Conservation (phyloP, 2,113 vertebrate species). For the Paraplagusia blochii region DNA sequence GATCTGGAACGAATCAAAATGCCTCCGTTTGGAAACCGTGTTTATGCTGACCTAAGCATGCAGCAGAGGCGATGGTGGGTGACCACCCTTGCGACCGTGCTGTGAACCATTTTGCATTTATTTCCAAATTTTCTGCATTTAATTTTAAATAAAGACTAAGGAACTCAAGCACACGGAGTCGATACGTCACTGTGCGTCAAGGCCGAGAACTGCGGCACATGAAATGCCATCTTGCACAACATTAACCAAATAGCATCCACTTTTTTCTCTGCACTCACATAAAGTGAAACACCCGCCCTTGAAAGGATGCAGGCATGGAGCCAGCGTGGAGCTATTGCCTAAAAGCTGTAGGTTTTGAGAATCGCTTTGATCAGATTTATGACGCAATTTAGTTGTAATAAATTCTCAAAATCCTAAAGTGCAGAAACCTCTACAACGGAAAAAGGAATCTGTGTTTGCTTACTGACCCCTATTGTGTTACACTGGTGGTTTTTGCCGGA, state of each 20-base stretch:
- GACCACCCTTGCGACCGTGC: slow-evolving; percentile 1
- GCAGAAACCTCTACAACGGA: neutral
- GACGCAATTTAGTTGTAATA: slow-evolving; percentile 23
- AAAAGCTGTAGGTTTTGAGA: slow-evolving; percentile 20
- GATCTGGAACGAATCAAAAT: slow-evolving; percentile 20
- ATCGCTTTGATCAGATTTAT: slow-evolving; percentile 4
- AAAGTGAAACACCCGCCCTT: slow-evolving; percentile 6
- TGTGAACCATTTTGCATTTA: neutral
- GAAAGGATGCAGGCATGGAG: neutral
- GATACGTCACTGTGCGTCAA: neutral
- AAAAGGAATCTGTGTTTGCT: neutral
- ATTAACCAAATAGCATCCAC: slow-evolving; percentile 26
- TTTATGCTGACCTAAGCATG: slow-evolving; percentile 10
- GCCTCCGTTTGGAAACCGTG: slow-evolving; percentile 25
- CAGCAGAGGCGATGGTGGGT: slow-evolving; percentile 13
- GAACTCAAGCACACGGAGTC: too few relatives aligned
- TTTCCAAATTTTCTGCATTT: too few relatives aligned
- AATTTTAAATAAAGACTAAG: too few relatives aligned
- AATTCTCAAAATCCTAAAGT: slow-evolving; percentile 1
- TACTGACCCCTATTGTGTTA: neutral
- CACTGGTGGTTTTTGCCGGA: neutral
- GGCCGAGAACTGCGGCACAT: neutral
- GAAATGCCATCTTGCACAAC: slow-evolving; percentile 22
- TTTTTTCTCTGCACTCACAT: slow-evolving; percentile 3
- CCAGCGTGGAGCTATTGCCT: slow-evolving; percentile 4